A percentile compares a stretch with the other conserved stretches of the same genome.
These are phyloP conservation scores for Nannospalax galili DNA, from an alignment of 2,113 vertebrate genomes.

Conservation along the genomic window DNA sequence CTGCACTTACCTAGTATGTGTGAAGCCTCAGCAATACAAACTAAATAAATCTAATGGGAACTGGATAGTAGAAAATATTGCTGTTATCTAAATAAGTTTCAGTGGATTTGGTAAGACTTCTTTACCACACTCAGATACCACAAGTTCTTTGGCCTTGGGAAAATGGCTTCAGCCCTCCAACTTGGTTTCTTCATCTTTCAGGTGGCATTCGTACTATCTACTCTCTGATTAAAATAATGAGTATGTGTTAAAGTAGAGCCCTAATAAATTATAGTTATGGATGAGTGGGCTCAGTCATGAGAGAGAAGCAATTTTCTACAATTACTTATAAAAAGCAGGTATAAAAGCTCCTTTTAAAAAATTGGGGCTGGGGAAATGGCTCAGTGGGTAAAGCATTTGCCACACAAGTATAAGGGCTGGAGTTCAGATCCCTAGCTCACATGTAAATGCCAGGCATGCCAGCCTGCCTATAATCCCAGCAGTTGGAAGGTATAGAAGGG, in stretches of 20 bases:
- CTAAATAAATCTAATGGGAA: background rate
- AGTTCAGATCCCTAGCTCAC: background rate
- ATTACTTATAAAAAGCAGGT: slow-evolving; percentile 16
- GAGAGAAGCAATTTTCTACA: slow-evolving; percentile 45
- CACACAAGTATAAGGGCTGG: background rate
- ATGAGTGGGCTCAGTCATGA: slow-evolving; percentile 21
- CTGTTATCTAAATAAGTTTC: slow-evolving; percentile 32
- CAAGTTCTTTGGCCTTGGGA: background rate
- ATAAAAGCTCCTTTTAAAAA: background rate
- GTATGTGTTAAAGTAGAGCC: background rate
- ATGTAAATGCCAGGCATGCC: no score
- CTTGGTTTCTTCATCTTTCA: background rate
- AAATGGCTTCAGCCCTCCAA: background rate
- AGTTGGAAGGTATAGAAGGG: no score
- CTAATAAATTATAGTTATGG: background rate
- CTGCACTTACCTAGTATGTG: background rate
- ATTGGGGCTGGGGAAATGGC: no score
- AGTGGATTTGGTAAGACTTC: background rate
- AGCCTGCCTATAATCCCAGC: background rate
- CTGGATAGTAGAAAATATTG: background rate
- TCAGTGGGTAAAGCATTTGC: background rate
- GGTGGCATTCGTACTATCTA: background rate
- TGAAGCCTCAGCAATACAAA: background rate
- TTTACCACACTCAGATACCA: background rate
- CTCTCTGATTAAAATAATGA: slow-evolving; percentile 12